Conservation (phyloP, 2,797 vertebrate genomes). For the Tokudaia tokunoshimensis region DNA sequence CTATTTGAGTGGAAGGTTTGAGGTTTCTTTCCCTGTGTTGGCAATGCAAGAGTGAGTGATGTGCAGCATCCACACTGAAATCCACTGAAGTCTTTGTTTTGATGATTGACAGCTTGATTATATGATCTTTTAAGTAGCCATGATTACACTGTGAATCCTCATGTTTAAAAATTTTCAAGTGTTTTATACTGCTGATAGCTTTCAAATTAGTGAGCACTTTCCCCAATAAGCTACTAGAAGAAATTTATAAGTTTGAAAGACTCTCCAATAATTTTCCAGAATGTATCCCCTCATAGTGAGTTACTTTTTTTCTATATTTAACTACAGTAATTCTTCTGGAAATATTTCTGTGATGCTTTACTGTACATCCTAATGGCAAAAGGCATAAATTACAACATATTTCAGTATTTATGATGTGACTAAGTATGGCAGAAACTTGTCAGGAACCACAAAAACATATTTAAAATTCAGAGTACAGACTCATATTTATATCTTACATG, state of each 20-base stretch:
- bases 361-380: slow-evolving; percentile 25
- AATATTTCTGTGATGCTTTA: slow-evolving; percentile 52
- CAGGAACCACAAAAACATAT: not conserved
- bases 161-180: slow-evolving; percentile 69
- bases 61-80: slow-evolving; percentile 17
- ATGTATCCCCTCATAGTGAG: slow-evolving; percentile 3
- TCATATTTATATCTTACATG: not conserved
- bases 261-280: slow-evolving; percentile 57
- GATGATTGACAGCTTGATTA: slow-evolving; percentile 68
- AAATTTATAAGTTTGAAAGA: slow-evolving; percentile 53
- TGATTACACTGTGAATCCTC: slow-evolving; percentile 72
- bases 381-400: not conserved
- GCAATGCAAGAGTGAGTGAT: slow-evolving; percentile 12
- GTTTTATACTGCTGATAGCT: slow-evolving; percentile 63
- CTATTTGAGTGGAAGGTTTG: slow-evolving; percentile 36
- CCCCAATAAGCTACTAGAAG: slow-evolving; percentile 37
- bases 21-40: slow-evolving; percentile 53
- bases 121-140: slow-evolving; percentile 58
- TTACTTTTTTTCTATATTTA: slow-evolving; percentile 46
- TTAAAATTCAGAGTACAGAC: not conserved
- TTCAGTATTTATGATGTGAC: not conserved
- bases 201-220: slow-evolving; percentile 73
- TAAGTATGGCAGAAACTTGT: not conserved
- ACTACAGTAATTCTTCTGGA: not conserved
- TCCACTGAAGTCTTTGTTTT: slow-evolving; percentile 62